phyloP scores from a whole-genome alignment of 1,140 invertebrate genomes.

The Drosophila takahashii region DNA sequence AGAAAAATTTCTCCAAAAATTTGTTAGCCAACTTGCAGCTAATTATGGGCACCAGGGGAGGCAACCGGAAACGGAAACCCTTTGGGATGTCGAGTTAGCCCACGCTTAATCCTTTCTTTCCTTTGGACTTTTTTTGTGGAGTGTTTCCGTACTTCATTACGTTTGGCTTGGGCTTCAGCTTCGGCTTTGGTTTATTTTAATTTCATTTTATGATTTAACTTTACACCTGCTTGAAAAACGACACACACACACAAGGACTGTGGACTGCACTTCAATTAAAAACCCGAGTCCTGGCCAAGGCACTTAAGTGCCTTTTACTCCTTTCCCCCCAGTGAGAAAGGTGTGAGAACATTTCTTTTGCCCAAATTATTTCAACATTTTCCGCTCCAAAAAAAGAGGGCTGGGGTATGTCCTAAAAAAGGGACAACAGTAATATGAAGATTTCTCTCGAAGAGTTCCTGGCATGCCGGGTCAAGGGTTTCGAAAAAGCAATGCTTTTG shows the following conservation, averaged over 20 bases:
- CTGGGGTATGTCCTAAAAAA: constrained; percentile 37
- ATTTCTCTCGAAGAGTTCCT: constrained; percentile 47
- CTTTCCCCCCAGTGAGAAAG: constrained; percentile 25
- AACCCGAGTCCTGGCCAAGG: constrained; percentile 63
- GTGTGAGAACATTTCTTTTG: constrained; percentile 71
- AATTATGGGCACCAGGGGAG: constrained; percentile 65
- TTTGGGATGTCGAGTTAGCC: constrained; percentile 50
- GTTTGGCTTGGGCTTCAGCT: constrained; percentile 70
- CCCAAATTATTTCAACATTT: constrained; percentile 76
- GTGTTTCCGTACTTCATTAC: constrained; percentile 71
- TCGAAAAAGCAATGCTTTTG: constrained; percentile 24
- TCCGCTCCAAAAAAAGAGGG: constrained; percentile 13
- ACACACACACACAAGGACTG: constrained; percentile 40
- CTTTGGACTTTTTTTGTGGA: constrained; percentile 13
- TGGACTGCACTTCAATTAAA: constrained; percentile 80
- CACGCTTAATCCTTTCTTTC: constrained; percentile 60
- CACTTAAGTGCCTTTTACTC: constrained; percentile 79
- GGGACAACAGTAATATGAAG: constrained; percentile 70
- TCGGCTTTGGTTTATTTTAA: constrained; percentile 80
- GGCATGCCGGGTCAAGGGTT: constrained; percentile 77
- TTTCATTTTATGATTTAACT: constrained; percentile 85
- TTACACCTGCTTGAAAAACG: constrained; percentile 78
- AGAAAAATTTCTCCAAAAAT: constrained; percentile 47
- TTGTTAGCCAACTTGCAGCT: constrained; percentile 56
- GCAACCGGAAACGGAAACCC: constrained; percentile 36